Evolutionary conservation across 2,888 invertebrate species (phyloP), one percentile per base, ranked within the genome.

Genomic region (Bugulina stolonifera): DNA sequence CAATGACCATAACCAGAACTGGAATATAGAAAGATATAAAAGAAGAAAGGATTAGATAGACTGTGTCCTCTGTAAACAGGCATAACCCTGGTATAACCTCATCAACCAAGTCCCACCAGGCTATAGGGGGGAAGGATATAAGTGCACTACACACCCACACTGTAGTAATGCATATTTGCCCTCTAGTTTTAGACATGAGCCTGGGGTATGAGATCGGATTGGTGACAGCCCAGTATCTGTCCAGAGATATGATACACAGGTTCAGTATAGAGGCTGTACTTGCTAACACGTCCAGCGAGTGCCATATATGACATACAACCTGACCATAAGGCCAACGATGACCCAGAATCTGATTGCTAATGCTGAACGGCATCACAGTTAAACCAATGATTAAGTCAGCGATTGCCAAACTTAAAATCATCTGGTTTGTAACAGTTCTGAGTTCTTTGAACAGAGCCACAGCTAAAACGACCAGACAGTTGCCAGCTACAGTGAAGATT

Each of bases 211-310:
- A 93, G 77, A 99, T 95, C 0, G 99, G 98, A 86, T 98, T 96
- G 22, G 95, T 96, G 75, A 98, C 98, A 69, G 98, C 98, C 96
- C 97, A 96, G 85, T 98, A 99, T 25, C 96, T 89, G 84, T 97
- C 97, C 79, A 97, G 84, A 0, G 94, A 94, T 80, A 97, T 99
- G 35, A 98, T 95, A 85, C 98, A 98, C 72, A 99, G 87, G 86
- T 98, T 98, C 71, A 98, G 88, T 79, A 99, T 99, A 18, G 96
- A 96, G 2, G 97, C 97, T 0, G 99, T 98, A 79, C 94, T 94
- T 79, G 96, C 97, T 0, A 98, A 88, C 0, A 99, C 98, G 82
- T 99, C 98, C 75, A 98, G 85, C 0, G 96, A 96, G 72, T 96
- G 89, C 96, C 98, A 99, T 29, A 96, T 90, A 82, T 99, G 98